phyloP scores from a whole-genome alignment of 2,797 vertebrate genomes.

The Selene dorsalis region DNA sequence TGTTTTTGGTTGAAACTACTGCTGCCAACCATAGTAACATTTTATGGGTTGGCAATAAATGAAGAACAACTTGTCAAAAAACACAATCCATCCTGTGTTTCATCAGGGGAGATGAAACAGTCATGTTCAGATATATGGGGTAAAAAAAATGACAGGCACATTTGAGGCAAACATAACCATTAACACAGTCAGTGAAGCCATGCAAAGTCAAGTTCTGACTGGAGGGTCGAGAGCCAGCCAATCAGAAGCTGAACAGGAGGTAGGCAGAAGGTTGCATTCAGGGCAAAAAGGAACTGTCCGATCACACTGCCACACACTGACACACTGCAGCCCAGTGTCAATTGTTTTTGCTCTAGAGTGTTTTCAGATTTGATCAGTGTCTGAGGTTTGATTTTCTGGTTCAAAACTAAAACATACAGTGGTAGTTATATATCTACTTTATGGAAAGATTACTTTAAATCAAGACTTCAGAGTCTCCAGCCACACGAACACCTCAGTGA shows the following conservation, averaged over 20 bases:
- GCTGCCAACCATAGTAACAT: neutral
- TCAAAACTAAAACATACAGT: neutral
- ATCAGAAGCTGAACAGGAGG: slow-evolving; percentile 7
- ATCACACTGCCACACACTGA: neutral
- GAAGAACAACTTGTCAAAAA: slow-evolving; percentile 3
- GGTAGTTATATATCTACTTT: neutral
- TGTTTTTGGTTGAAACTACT: neutral
- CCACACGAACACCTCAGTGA: too few relatives aligned
- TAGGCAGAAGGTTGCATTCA: slow-evolving; percentile 1
- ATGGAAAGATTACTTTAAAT: neutral
- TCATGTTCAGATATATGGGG: neutral
- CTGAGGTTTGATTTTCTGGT: neutral
- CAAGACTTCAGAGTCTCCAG: neutral
- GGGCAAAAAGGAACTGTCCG: slow-evolving; percentile 4
- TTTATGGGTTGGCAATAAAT: neutral
- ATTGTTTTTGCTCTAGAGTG: neutral
- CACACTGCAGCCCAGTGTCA: neutral
- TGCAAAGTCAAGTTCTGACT: neutral
- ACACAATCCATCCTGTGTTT: neutral
- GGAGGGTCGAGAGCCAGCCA: neutral
- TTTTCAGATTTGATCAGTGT: neutral
- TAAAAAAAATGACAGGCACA: neutral
- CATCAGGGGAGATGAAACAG: neutral
- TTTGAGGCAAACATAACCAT: neutral
- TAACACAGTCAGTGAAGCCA: neutral